phyloP scores from a whole-genome alignment of 1,140 invertebrate species.

The Hyles euphorbiae region DNA sequence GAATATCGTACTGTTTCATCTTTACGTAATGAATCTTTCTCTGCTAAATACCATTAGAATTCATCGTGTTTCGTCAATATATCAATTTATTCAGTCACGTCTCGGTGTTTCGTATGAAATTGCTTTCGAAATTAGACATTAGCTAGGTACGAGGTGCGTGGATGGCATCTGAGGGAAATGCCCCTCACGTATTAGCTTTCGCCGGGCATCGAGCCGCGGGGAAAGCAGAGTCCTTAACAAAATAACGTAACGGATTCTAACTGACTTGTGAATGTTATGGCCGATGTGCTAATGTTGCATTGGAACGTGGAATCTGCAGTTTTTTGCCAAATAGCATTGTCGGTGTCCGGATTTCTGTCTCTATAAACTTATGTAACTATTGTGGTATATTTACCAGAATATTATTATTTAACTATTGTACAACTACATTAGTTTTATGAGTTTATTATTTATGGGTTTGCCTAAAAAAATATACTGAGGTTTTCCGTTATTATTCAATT shows the following conservation, averaged over 20 bases:
- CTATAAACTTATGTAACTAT: too few species aligned
- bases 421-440: too few species aligned
- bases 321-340: too few species aligned
- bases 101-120: constrained; percentile 30
- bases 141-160: constrained; percentile 14
- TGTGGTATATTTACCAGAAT: too few species aligned
- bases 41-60: constrained; percentile 13
- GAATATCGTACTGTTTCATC: not conserved
- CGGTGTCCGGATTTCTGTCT: too few species aligned
- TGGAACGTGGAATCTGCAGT: too few species aligned
- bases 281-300: too few species aligned
- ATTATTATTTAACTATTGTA: too few species aligned
- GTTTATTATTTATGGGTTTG: too few species aligned
- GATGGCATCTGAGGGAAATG: constrained; percentile 19
- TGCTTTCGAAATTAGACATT: constrained; percentile 38
- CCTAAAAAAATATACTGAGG: too few species aligned
- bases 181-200: constrained; percentile 26
- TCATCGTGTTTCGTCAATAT: constrained; percentile 16
- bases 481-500: too few species aligned
- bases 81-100: constrained; percentile 51
- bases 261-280: too few species aligned
- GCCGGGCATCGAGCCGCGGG: constrained; percentile 8
- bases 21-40: constrained; percentile 16
- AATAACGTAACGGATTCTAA: constrained; percentile 6
- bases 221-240: constrained; percentile 19